Evolutionary conservation across 2,113 vertebrate genomes (phyloP).

Genomic region (Scomber colias): DNA sequence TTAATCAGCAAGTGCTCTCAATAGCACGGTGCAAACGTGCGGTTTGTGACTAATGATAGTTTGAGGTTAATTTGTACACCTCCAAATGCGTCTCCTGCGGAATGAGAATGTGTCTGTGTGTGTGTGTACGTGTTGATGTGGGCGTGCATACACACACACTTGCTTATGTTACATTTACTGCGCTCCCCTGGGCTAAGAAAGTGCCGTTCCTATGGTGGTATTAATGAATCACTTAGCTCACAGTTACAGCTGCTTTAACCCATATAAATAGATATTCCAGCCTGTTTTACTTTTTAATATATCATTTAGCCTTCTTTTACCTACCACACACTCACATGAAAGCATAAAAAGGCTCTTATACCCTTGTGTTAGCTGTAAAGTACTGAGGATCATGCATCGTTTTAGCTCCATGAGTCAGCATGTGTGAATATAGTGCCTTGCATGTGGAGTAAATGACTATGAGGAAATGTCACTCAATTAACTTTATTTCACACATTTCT

Average conservation of each 20-base stretch:
- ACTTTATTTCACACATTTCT: no score
- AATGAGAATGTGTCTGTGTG: conserved; percentile 34
- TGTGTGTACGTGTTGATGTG: conserved; percentile 11
- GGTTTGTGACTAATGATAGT: conserved; percentile 75
- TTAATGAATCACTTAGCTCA: conserved; percentile 78
- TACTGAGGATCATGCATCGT: conserved; percentile 2
- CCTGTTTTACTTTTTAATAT: conserved; percentile 57
- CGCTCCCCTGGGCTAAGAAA: conserved; percentile 63
- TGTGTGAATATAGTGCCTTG: background rate
- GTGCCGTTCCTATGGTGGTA: conserved; percentile 49
- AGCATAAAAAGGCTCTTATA: conserved; percentile 4
- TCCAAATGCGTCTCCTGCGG: conserved; percentile 60
- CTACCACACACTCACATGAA: conserved; percentile 13
- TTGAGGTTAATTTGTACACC: conserved; percentile 76
- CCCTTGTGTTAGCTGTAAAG: conserved; percentile 1
- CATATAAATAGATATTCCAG: conserved; percentile 66
- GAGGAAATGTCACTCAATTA: background rate
- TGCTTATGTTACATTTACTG: conserved; percentile 68
- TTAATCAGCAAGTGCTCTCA: conserved; percentile 70
- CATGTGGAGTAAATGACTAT: background rate
- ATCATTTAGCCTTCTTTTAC: conserved; percentile 43
- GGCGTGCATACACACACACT: conserved; percentile 29
- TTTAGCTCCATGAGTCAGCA: conserved; percentile 2
- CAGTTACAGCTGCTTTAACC: conserved; percentile 67
- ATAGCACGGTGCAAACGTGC: conserved; percentile 52